phyloP scores from a whole-genome alignment of 2,113 vertebrate genomes.

The Leptocoma aspasia region DNA sequence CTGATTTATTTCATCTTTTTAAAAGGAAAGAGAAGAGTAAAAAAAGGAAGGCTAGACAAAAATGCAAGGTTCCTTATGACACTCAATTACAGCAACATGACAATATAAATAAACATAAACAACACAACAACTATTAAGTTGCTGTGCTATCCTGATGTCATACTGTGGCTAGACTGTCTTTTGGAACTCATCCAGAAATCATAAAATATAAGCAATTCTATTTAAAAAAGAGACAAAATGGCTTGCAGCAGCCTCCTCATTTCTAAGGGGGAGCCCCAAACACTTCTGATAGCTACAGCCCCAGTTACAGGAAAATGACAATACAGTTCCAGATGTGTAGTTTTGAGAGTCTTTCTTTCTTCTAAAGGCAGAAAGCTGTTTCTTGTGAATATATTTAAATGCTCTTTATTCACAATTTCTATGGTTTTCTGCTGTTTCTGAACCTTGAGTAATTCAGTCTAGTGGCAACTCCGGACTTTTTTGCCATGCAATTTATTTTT shows the following conservation, averaged over 20 bases:
- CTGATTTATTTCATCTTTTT: neutral
- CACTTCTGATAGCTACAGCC: neutral
- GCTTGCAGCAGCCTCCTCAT: neutral
- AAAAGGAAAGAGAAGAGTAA: neutral
- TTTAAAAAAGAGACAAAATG: neutral
- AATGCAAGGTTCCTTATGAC: neutral
- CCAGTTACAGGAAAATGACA: neutral
- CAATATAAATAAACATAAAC: neutral
- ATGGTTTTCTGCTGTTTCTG: neutral
- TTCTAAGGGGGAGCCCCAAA: neutral
- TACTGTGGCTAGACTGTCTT: neutral
- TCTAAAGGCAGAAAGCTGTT: neutral
- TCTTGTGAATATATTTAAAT: neutral
- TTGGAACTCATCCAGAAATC: neutral
- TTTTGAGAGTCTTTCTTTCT: neutral
- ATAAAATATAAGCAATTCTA: neutral
- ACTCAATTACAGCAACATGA: neutral
- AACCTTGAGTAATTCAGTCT: neutral
- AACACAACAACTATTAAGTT: neutral
- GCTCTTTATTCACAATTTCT: neutral
- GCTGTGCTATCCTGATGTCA: accelerated
- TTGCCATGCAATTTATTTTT: neutral
- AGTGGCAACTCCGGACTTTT: neutral
- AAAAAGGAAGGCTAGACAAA: neutral
- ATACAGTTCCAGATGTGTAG: neutral